Base-by-base conservation (phyloP, 2,113 vertebrate species). In the Pithys albifrons region DNA sequence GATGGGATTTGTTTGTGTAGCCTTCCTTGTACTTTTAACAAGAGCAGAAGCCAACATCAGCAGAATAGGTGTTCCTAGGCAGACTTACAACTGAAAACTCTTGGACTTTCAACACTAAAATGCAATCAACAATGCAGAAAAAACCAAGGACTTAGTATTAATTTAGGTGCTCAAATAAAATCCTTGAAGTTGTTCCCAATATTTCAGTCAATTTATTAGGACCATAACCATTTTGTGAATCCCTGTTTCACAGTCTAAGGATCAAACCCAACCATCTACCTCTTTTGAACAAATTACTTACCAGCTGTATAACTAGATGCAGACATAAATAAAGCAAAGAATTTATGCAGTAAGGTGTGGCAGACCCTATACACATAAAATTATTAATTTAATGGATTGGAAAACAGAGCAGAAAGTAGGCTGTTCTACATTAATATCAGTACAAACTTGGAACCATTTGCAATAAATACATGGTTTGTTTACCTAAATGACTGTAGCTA, bases 271-370 rank as follows among this genome's bases (percentile, higher is more conserved):
- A 86, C 55, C 66, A 29, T 97, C 96, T 96, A 97, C 96, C 97
- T 97, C 97, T 95, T 97, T 93, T 79, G 96, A 98, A 98, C 97
- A 97, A 98, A 98, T 74, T 84, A 97, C 98, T 92, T 80, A 94
- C 78, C 97, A 97, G 97, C 98, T 97, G 96, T 94, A 95, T 93
- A 97, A 96, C 95, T 95, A 97, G 98, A 98, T 96, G 96, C 88
- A 98, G 96, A 98, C 97, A 98, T 98, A 98, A 98, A 94, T 97
- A 97, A 98, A 97, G 97, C 98, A 98, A 98, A 98, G 98, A 98
- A 97, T 97, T 82, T 97, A 96, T 97, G 97, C 96, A 97, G 95
- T 97, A 98, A 98, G 98, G 98, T 98, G 98, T 97, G 98, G 96
- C 97, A 97, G 57, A 75, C 94, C 97, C 96, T 97, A 98, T 96